phyloP scores from a whole-genome alignment of 2,888 invertebrate species.

The Halocaridina rubra region DNA sequence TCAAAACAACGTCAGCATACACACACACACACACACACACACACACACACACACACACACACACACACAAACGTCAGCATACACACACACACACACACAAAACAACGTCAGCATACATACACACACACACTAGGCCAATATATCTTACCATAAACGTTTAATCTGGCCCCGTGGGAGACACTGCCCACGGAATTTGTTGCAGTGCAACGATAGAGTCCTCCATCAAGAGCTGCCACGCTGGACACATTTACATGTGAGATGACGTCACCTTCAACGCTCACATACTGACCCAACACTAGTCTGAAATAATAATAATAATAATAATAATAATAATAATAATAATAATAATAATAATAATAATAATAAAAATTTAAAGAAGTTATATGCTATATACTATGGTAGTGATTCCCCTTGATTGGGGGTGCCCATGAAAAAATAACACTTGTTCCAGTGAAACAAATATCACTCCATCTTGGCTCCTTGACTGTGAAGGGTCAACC shows the following conservation, averaged over 20 bases:
- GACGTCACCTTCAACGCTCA: constrained; percentile 53
- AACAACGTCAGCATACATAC: too few species aligned
- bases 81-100: too few species aligned
- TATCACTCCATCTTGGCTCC: not conserved
- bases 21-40: too few species aligned
- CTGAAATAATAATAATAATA: constrained; percentile 17
- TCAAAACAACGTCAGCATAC: too few species aligned
- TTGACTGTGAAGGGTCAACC: too few species aligned
- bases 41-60: too few species aligned
- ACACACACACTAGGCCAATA: too few species aligned
- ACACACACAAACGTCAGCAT: too few species aligned
- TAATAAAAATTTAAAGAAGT: not conserved
- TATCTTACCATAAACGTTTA: constrained; percentile 63
- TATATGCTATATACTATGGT: not conserved
- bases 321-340: not conserved
- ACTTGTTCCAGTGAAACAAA: not conserved
- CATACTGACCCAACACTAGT: constrained; percentile 51
- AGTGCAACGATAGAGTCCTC: constrained; percentile 66
- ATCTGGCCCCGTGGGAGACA: constrained; percentile 58
- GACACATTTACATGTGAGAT: constrained; percentile 64
- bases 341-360: not conserved
- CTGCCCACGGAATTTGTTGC: constrained; percentile 64
- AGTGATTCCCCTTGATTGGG: not conserved
- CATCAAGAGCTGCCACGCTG: constrained; percentile 64
- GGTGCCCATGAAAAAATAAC: not conserved